phyloP scores from a whole-genome alignment of 2,888 invertebrate species.

The Dasysyrphus tricinctus region DNA sequence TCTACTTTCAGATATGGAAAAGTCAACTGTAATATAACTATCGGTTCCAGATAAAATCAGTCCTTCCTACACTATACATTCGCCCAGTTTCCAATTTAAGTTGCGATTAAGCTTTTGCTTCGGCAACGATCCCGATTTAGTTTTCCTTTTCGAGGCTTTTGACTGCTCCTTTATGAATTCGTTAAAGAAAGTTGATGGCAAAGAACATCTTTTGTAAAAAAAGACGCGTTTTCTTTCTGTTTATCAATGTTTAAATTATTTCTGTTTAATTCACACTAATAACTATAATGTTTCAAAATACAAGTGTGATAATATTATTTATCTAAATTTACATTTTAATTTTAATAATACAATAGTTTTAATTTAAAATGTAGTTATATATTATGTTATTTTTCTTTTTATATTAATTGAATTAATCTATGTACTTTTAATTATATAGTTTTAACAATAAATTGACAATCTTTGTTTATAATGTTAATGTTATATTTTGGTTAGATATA shows the following conservation, averaged over 20 bases:
- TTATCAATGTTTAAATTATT: conserved; percentile 22
- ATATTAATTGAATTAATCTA: not conserved
- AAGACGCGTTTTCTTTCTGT: not conserved
- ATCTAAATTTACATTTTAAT: conserved; percentile 38
- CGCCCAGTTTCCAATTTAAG: no score
- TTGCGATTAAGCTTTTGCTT: no score
- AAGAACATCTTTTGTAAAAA: no score
- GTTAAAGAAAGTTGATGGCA: no score
- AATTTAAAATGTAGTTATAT: conserved; percentile 12
- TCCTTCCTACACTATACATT: no score
- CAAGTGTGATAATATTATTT: conserved; percentile 37
- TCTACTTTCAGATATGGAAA: no score
- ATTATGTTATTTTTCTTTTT: not conserved
- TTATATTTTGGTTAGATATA: conserved; percentile 6
- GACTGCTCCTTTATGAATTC: no score
- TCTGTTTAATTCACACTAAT: conserved; percentile 39
- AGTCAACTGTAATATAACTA: no score
- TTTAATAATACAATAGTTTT: conserved; percentile 45
- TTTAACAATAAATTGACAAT: conserved; percentile 69
- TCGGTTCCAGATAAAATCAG: no score
- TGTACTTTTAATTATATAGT: conserved; percentile 46
- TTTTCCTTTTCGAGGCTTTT: no score
- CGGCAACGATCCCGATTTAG: no score
- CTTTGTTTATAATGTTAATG: conserved; percentile 11
- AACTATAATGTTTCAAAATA: conserved; percentile 2